phyloP scores from a whole-genome alignment of 2,888 invertebrate species.

The Noctua fimbriata region DNA sequence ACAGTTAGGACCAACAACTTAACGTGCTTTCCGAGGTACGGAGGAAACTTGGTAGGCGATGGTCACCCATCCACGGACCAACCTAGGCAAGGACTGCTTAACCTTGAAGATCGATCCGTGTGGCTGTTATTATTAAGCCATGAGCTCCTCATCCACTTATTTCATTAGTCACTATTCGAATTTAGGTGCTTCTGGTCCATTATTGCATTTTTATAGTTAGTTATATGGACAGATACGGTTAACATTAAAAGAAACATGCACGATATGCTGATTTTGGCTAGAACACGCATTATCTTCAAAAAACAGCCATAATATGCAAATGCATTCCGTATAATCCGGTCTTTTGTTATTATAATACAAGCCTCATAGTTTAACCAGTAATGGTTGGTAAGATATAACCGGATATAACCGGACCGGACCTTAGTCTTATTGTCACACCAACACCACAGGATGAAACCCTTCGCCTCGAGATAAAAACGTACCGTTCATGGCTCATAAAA shows the following conservation, averaged over 20 bases:
- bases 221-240: too few species aligned
- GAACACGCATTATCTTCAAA: not conserved
- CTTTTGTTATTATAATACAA: not conserved
- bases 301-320: not conserved
- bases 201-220: not conserved
- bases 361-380: not conserved
- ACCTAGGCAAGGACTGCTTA: too few species aligned
- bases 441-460: constrained; percentile 39
- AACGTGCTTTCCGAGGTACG: too few species aligned
- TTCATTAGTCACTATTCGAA: too few species aligned
- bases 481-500: constrained; percentile 52
- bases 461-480: constrained; percentile 32
- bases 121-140: too few species aligned
- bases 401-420: constrained; percentile 22
- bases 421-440: constrained; percentile 30
- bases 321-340: not conserved
- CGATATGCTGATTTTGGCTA: not conserved
- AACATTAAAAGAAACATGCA: too few species aligned
- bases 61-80: too few species aligned
- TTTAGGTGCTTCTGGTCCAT: not conserved
- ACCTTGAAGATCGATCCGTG: too few species aligned
- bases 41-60: too few species aligned
- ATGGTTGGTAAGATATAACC: constrained; percentile 23
- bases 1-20: too few species aligned
- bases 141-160: too few species aligned